Conservation (phyloP, 2,888 invertebrate genomes). For the Nemotelus nigrinus region DNA sequence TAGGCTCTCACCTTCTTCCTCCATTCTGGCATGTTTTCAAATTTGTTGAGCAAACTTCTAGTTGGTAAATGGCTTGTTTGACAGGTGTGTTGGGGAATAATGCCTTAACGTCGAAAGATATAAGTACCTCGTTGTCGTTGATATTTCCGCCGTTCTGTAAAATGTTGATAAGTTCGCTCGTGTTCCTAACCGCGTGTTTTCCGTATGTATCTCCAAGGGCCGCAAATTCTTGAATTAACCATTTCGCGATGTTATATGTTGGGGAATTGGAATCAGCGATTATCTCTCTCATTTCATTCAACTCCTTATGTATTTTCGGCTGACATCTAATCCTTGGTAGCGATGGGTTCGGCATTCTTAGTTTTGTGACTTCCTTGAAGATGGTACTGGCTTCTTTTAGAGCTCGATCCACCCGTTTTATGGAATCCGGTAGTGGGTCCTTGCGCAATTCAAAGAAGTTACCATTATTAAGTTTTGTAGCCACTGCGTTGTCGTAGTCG, state of each 20-base stretch:
- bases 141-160: not conserved
- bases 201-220: not conserved
- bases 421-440: too few species aligned
- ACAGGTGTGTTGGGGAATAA: not conserved
- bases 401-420: too few species aligned
- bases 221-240: not conserved
- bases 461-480: too few species aligned
- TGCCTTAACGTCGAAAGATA: not conserved
- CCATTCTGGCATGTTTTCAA: too few species aligned
- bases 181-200: not conserved
- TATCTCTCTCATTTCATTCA: not conserved
- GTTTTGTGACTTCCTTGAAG: too few species aligned
- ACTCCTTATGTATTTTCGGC: constrained; percentile 4
- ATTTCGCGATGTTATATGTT: constrained; percentile 4
- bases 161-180: not conserved
- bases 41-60: too few species aligned
- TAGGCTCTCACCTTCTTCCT: too few species aligned
- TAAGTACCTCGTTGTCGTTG: not conserved
- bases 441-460: too few species aligned
- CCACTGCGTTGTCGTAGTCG: too few species aligned
- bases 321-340: constrained; percentile 2
- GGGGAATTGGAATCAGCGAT: constrained; percentile 7
- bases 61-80: too few species aligned
- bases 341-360: constrained; percentile 2
- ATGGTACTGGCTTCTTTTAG: too few species aligned